A percentile compares a stretch with the other conserved stretches of the same genome.
Evolutionary conservation across 2,113 vertebrate species (phyloP).

Genomic region (Gnathonemus echidnorhynchus): DNA sequence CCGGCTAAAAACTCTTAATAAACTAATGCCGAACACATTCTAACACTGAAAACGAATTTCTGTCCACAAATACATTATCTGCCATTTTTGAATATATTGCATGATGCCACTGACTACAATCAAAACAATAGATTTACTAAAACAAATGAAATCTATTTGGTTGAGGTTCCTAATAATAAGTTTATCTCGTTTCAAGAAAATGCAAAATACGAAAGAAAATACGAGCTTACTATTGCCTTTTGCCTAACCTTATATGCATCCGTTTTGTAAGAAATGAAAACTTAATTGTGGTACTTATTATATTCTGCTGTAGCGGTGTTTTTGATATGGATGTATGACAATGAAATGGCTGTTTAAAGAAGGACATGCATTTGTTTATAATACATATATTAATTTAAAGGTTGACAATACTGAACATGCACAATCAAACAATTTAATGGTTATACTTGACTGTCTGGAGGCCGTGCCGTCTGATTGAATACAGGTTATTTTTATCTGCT

Average conservation of each 20-base stretch:
- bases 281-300: background rate
- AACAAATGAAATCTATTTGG: background rate
- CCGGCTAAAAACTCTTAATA: conserved; percentile 12
- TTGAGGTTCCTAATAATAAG: background rate
- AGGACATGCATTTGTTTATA: background rate
- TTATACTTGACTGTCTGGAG: conserved; percentile 97
- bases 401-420: conserved; percentile 14
- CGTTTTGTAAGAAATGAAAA: background rate
- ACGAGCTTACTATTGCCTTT: background rate
- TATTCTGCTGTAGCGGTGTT: background rate
- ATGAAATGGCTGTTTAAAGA: background rate
- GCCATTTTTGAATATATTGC: background rate
- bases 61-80: background rate
- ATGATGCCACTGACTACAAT: background rate
- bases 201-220: background rate
- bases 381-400: background rate
- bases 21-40: background rate
- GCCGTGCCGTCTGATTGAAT: conserved; percentile 70
- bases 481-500: conserved; percentile 82
- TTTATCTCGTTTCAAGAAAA: background rate
- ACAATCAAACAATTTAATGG: conserved; percentile 57
- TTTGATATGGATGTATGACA: background rate
- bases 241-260: background rate
- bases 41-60: background rate
- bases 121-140: background rate